Evolutionary conservation across 2,797 vertebrate genomes (phyloP).

Genomic region (Neomorphus geoffroyi): DNA sequence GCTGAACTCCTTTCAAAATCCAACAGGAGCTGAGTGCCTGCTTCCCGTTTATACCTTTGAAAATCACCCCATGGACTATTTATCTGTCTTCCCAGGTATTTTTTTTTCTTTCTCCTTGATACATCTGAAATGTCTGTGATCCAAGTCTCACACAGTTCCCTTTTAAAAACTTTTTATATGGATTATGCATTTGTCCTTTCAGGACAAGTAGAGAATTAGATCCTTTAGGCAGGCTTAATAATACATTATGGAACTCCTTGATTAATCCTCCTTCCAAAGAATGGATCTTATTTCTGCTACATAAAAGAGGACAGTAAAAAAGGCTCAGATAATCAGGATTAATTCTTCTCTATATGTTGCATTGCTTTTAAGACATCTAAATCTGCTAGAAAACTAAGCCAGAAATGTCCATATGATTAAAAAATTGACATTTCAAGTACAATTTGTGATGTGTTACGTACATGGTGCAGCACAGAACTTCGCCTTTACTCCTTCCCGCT

Average conservation of each 20-base stretch:
- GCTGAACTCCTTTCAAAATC: constrained; percentile 36
- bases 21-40: constrained; percentile 6
- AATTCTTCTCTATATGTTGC: background rate
- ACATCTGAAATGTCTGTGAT: background rate
- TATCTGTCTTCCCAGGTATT: background rate
- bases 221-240: background rate
- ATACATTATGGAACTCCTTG: background rate
- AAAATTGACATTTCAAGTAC: background rate
- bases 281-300: background rate
- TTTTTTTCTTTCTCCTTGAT: background rate
- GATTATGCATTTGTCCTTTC: background rate
- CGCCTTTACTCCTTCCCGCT: background rate
- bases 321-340: background rate
- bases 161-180: background rate
- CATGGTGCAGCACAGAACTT: fast-evolving
- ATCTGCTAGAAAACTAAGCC: background rate
- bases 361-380: background rate
- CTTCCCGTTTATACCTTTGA: constrained; percentile 54
- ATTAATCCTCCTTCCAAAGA: background rate
- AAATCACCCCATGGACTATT: constrained; percentile 27
- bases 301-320: background rate
- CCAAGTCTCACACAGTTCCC: background rate
- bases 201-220: background rate
- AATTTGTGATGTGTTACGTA: background rate
- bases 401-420: background rate